phyloP scores from a whole-genome alignment of 2,888 invertebrate species.

The Thereva unica region DNA sequence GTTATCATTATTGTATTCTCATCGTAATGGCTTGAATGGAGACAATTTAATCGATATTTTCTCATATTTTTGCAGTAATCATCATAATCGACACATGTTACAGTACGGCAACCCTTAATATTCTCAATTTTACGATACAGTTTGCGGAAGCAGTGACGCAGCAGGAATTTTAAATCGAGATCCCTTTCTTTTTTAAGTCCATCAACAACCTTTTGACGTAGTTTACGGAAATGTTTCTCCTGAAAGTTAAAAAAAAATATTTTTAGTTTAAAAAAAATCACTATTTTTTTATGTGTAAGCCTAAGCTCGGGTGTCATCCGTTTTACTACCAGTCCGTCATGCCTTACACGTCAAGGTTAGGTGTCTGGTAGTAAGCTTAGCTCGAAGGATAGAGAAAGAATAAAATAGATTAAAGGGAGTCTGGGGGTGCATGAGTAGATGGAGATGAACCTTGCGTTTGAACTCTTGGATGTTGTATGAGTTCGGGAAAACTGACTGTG shows the following conservation, averaged over 20 bases:
- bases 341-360: too few species aligned
- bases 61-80: conserved; percentile 1
- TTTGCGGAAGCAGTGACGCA: conserved; percentile 40
- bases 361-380: too few species aligned
- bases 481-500: too few species aligned
- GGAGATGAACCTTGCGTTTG: too few species aligned
- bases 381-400: too few species aligned
- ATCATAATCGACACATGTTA: conserved; percentile 35
- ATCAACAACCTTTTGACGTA: conserved; percentile 33
- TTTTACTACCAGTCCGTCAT: too few species aligned
- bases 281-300: too few species aligned
- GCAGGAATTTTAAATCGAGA: conserved; percentile 13
- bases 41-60: conserved; percentile 31
- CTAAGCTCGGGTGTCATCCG: too few species aligned
- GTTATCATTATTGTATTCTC: conserved; percentile 37
- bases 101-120: conserved; percentile 36
- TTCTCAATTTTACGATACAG: conserved; percentile 42
- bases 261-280: background rate
- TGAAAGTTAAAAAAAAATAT: conserved; percentile 10
- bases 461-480: too few species aligned
- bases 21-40: conserved; percentile 37
- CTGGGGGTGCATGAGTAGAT: too few species aligned
- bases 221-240: conserved; percentile 40
- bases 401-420: too few species aligned
- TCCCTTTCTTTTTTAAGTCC: conserved; percentile 6